Evolutionary conservation across 2,888 invertebrate species (phyloP), one percentile per base, ranked within the genome.

Genomic region (Emesis russula): DNA sequence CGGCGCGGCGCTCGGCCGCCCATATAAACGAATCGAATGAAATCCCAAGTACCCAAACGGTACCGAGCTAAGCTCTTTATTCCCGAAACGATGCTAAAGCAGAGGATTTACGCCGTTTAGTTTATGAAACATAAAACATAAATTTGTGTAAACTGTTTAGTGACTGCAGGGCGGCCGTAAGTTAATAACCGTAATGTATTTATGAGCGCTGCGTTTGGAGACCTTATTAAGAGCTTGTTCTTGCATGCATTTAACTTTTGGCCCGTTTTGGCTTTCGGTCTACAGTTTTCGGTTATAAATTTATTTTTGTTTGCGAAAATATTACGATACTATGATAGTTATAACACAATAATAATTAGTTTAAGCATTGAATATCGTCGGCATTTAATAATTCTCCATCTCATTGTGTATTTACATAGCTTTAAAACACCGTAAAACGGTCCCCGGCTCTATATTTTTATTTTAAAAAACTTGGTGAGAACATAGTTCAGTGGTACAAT

Each of bases 91-190:
- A 33, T 33, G 15, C 68, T 68, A 68, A 68, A 68, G 68, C 68
- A 36, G 68, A 68, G 68, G 36, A 68, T 33, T 68, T 68, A 68
- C 68, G 68, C 6, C 68, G 33, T 68, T 68, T 68, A 68, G 68
- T 68, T 68, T 68, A 68, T 68, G 31, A 68, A 33, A 31, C 68
- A 36, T 68, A 68, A 36, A 68, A 68, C 68, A 68, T 68, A 68
- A 68, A 68, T 68, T 68, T 68, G 68, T 33, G 68, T 68, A 33
- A 68, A 68, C 68, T 68, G 33, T 33, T 31, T 33, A 15, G 68
- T 4, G 31, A 68, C 33, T 68, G 31, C 68, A 11, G 68, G 68
- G 33, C 33, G 68, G 68, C 13, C 33, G 68, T 33, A 13, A 68
- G 31, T 68, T 68, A 68, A 68, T 68, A 31, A 68, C 13, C 15